These are phyloP conservation scores for Nasonia oneida DNA, from an alignment of 2,888 invertebrate genomes.

Conservation along the genomic window DNA sequence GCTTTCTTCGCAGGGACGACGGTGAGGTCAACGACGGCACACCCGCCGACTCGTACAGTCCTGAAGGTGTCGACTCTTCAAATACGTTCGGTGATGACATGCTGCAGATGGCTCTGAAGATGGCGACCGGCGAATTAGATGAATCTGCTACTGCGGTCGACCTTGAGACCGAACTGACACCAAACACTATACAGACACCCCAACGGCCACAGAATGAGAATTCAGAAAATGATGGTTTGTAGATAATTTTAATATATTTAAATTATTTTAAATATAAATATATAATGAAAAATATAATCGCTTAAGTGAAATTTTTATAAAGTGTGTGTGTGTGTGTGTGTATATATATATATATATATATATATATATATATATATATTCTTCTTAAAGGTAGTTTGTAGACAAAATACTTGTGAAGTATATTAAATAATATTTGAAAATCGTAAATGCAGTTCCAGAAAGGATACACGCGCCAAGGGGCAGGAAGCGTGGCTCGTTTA, in stretches of 20 bases:
- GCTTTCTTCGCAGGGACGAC: conserved; percentile 65
- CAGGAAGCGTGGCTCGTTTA: conserved; percentile 75
- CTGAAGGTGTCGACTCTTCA: conserved; percentile 80
- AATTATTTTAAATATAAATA: neutral
- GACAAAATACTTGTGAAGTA: neutral
- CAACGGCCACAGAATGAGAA: conserved; percentile 70
- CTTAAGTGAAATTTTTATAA: no score
- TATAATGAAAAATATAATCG: neutral
- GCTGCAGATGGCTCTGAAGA: conserved; percentile 91
- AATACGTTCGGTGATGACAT: conserved; percentile 90
- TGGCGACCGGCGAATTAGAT: conserved; percentile 90
- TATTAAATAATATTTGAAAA: neutral
- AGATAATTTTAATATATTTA: neutral
- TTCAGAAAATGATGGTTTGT: conserved; percentile 72
- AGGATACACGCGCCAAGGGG: conserved; percentile 71
- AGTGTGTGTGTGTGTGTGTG: no score
- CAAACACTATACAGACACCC: conserved; percentile 87
- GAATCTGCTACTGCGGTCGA: conserved; percentile 88
- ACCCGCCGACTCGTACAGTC: conserved; percentile 81
- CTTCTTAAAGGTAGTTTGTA: neutral
- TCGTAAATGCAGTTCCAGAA: conserved; percentile 60
- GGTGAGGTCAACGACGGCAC: conserved; percentile 60
- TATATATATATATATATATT: no score
- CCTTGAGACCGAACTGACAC: conserved; percentile 90
- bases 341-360: no score